A percentile compares a stretch with the other conserved stretches of the same genome.
phyloP scores from a whole-genome alignment of 2,888 invertebrate genomes.

The Yponomeuta cagnagella region DNA sequence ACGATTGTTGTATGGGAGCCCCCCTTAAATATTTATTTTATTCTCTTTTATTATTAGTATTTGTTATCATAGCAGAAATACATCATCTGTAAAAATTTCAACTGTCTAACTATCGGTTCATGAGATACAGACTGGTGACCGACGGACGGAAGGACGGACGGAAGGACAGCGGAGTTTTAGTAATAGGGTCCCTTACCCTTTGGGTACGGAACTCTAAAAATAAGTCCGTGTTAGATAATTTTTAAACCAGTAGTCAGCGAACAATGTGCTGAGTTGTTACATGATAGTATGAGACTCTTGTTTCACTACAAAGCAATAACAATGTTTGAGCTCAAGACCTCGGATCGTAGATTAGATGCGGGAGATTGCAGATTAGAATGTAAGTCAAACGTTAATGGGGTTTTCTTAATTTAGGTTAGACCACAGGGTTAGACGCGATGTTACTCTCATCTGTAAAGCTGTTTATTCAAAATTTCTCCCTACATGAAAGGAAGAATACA shows the following conservation, averaged over 20 bases:
- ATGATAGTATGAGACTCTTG: neutral
- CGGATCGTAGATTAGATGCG: neutral
- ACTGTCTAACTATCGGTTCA: too few species aligned
- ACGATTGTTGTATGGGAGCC: too few species aligned
- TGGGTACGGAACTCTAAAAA: too few species aligned
- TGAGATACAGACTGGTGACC: too few species aligned
- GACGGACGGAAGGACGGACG: too few species aligned
- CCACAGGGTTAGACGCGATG: neutral
- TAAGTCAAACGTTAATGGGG: neutral
- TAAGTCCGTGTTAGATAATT: neutral
- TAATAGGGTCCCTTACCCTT: too few species aligned
- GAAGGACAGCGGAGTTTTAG: too few species aligned
- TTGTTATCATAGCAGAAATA: too few species aligned
- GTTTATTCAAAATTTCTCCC: neutral
- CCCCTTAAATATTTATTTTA: too few species aligned
- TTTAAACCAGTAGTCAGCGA: neutral
- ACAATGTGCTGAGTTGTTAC: neutral
- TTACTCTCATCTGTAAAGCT: neutral
- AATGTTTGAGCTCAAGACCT: neutral
- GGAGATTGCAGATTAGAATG: neutral
- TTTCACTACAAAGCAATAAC: neutral
- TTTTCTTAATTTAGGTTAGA: neutral
- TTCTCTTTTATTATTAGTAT: too few species aligned
- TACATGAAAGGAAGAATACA: neutral
- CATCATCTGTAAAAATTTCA: too few species aligned